Evolutionary conservation across 2,888 invertebrate species (phyloP), one percentile per base, ranked within the genome.

Genomic region (Tenthredo notha): DNA sequence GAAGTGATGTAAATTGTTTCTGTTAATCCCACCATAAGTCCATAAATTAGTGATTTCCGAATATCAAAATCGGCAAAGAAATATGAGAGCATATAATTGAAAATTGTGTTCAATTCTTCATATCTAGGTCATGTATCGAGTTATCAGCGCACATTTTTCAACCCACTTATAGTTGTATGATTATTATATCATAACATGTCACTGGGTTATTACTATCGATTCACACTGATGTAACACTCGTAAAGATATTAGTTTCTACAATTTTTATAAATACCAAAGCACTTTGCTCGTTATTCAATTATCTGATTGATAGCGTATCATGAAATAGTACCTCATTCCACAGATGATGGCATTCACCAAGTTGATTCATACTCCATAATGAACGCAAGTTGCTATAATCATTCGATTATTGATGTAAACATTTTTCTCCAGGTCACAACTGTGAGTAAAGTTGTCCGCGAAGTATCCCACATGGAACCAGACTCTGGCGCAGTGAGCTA

Each of bases 361-460:
- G n/a, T n/a, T 7, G 7, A n/a, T 54, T n/a, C 7, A n/a, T 54
- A n/a, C 25, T 61, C 18, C 33, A 33, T 61, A 25, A 12, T 72
- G 21, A 2, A 43, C 40, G 43, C 10, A 21, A 74, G 43, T 43
- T 21, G 7, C 12, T 40, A 1, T 43, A 54, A 0, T 77, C 33
- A 25, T 54, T n/a, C 33, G 0, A 77, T 47, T 15, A 33, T 18
- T 77, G n/a, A 21, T 21, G 40, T 15, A 18, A 15, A 37, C n/a
- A 80, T 80, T 61, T 37, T 85, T 86, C 86, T 86, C 9, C 94
- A 96, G 95, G 96, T 96, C 90, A 96, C 96, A 85, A 96, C 96
- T 50, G 95, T 96, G 87, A 96, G 96, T 85, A 96, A 96, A 93
- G 96, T 96, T 75, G 95, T 96, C 72, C 95, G 96, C 87, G 96